Base-by-base conservation (phyloP, 2,113 vertebrate species). In the Xenopus laevis region DNA sequence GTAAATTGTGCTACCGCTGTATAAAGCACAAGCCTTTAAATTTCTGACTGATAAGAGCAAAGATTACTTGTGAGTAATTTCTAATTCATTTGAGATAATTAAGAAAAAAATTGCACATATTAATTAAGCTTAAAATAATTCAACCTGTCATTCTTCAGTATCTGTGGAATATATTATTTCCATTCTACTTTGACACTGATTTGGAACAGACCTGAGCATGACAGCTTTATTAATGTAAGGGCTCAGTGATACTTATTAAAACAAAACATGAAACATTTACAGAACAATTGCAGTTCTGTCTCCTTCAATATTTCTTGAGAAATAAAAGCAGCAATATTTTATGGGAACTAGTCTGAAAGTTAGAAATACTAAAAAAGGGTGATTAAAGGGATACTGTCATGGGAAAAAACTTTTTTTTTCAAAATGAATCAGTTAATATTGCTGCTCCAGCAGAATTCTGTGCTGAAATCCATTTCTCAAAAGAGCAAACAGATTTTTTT, bases 71-170 rank as follows among this genome's bases (percentile, higher is more conserved):
- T 91, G 81, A 91, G 83, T 90, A 93, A 91, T 88, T 91, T 85
- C 87, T 88, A 91, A 91, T 93, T 92, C 89, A 93, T 94, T 94
- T 93, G 86, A 71, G 82, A 84, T 90, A 85, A 87, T 90, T 93
- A 86, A 82, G 78, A 78, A 82, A 80, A 27, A 84, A 87, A 89
- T 87, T 90, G 87, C 83, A 89, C 87, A 85, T 90, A 92, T 90
- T 96, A 95, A 97, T 97, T 94, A 95, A 93, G 91, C 90, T 88
- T 91, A 88, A 91, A 91, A 88, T 93, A 92, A 90, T 93, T 91
- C 82, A 59, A 88, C 86, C 88, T 92, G 87, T 92, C 88, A 90
- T 90, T 87, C 88, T 88, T 91, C 89, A 90, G 92, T 93, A 90
- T 92, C 89, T 83, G 81, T 86, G 71, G 84, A 90, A 92, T 87